Percentiles rank a stretch among this genome's conserved stretches.
These are phyloP conservation scores for Lucifuga dentata DNA, from an alignment of 2,113 vertebrate species.

Conservation along the genomic window DNA sequence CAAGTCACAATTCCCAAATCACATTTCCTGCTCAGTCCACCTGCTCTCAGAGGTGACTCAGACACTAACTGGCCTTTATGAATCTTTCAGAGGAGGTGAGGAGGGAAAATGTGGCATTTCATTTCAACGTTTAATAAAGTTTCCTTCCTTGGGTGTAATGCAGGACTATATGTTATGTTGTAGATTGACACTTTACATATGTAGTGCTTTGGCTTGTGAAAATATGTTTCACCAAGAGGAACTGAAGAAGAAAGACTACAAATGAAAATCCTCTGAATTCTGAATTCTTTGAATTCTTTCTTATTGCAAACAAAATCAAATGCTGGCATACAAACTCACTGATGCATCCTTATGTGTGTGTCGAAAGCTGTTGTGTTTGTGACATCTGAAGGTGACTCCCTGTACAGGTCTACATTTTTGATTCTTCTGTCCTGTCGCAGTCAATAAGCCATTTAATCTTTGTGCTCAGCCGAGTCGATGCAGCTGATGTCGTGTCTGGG, in stretches of 20 bases:
- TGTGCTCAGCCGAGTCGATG: slow-evolving; percentile 77
- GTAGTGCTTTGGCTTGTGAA: slow-evolving; percentile 15
- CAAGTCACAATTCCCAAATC: slow-evolving; percentile 56
- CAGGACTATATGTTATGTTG: slow-evolving; percentile 14
- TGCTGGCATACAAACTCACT: slow-evolving; percentile 12
- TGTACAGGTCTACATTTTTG: slow-evolving; percentile 66
- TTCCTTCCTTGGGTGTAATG: slow-evolving; percentile 32
- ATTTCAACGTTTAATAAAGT: slow-evolving; percentile 59
- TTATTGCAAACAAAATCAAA: slow-evolving; percentile 30
- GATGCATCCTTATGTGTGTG: slow-evolving; percentile 29
- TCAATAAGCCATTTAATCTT: slow-evolving; percentile 87
- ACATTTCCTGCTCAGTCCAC: slow-evolving; percentile 46
- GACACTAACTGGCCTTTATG: slow-evolving; percentile 75
- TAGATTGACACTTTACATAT: slow-evolving; percentile 40
- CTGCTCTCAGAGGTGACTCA: slow-evolving; percentile 57
- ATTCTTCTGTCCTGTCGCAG: slow-evolving; percentile 70
- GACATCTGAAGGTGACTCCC: slow-evolving; percentile 82
- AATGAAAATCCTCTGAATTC: too few species aligned
- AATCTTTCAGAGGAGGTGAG: slow-evolving; percentile 57
- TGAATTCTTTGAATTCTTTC: slow-evolving; percentile 30
- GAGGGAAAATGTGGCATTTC: slow-evolving; percentile 47
- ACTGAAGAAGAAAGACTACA: slow-evolving; percentile 30
- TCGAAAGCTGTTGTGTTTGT: slow-evolving; percentile 38
- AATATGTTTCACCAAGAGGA: slow-evolving; percentile 2
- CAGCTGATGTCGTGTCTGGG: slow-evolving; percentile 70